Evolutionary conservation across 2,113 vertebrate genomes (phyloP).

Genomic region (Choloepus hoffmanni): DNA sequence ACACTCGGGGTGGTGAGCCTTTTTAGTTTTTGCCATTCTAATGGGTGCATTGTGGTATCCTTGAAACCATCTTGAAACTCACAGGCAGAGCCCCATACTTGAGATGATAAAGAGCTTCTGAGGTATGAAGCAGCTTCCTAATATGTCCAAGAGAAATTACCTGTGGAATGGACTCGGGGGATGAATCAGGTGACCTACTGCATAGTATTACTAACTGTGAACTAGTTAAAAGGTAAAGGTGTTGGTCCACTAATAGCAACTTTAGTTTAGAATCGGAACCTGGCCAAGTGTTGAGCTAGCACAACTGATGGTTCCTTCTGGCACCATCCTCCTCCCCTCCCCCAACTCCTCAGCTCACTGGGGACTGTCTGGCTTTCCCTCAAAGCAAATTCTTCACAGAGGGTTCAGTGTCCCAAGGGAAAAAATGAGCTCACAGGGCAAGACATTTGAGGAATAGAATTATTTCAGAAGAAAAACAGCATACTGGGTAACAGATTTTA

Average conservation of each 20-base stretch:
- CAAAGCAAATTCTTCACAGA: background rate
- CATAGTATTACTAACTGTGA: background rate
- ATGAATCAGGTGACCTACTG: background rate
- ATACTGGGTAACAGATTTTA: background rate
- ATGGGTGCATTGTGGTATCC: background rate
- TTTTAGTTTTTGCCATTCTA: background rate
- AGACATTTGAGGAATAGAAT: background rate
- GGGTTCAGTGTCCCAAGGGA: background rate
- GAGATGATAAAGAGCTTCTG: background rate
- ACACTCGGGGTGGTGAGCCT: background rate
- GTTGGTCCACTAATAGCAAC: background rate
- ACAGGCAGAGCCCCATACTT: background rate
- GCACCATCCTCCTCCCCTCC: background rate
- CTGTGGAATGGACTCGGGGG: background rate
- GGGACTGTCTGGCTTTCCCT: background rate
- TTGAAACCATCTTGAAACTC: background rate
- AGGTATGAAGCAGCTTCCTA: background rate
- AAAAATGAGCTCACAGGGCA: background rate
- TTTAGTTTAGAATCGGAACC: constrained; percentile 14
- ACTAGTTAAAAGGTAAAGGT: background rate
- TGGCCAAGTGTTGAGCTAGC: background rate
- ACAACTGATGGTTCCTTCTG: background rate
- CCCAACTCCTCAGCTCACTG: background rate
- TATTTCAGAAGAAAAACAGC: background rate
- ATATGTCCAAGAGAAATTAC: background rate